Conservation (phyloP, 2,113 vertebrate species). For the Scalopus aquaticus region DNA sequence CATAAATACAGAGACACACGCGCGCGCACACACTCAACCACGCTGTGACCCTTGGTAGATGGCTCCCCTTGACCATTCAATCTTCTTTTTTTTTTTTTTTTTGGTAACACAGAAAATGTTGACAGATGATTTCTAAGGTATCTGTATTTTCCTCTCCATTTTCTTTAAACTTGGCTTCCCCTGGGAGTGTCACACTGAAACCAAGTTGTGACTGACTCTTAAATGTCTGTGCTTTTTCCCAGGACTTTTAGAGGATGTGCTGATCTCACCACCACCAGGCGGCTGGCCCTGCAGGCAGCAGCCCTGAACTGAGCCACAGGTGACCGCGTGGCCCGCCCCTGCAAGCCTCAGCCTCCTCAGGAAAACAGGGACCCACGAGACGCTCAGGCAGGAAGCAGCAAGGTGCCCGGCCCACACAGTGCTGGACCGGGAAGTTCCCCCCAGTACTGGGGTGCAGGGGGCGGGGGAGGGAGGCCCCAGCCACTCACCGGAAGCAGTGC, state of each 20-base stretch:
- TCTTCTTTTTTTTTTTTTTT: neutral
- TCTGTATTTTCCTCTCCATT: neutral
- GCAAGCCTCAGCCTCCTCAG: neutral
- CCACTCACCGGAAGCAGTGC: constrained; percentile 95
- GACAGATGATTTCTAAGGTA: neutral
- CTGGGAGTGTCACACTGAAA: neutral
- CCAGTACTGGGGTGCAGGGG: too few relatives aligned
- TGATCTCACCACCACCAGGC: neutral
- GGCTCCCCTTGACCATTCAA: neutral
- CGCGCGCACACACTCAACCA: too few relatives aligned
- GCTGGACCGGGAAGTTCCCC: fast-evolving
- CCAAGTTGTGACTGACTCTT: neutral
- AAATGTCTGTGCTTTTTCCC: neutral
- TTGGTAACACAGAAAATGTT: neutral
- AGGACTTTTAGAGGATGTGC: neutral
- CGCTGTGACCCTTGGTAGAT: neutral
- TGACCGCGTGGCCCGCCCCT: neutral
- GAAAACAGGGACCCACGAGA: neutral
- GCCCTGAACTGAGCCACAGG: neutral
- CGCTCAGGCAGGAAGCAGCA: fast-evolving
- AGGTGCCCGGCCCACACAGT: fast-evolving
- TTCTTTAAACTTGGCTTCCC: neutral
- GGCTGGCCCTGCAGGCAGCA: neutral
- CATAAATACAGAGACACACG: too few relatives aligned
- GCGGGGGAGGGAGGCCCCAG: fast-evolving